Base-by-base conservation (phyloP, 2,888 invertebrate species). In the Drosophila hamatofila region DNA sequence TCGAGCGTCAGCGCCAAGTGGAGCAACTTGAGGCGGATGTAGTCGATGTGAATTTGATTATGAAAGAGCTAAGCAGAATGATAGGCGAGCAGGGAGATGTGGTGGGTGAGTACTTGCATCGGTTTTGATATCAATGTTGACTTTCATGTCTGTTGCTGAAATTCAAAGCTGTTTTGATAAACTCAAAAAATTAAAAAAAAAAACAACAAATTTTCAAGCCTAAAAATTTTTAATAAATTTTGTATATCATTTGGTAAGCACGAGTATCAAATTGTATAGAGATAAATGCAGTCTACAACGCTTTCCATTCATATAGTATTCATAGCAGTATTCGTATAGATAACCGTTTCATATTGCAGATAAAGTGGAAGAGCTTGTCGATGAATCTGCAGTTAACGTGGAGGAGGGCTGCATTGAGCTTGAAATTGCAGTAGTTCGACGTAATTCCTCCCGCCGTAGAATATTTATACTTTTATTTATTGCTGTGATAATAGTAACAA, bases 21-120 rank as follows among this genome's bases (percentile, higher is more conserved):
- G 94, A 94, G 83, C 95, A 96, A 91, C 96, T 98, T 54, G 98
- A 98, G 92, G 95, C 95, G 0, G 96, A 97, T 91, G 95, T 97
- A 58, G 92, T 97, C 68, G 97, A 97, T 92, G 96, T 97, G 8
- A 96, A 96, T 92, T 95, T 96, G 92, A 96, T 97, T 72, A 97
- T 97, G 96, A 94, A 95, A 61, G 95, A 96, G 51, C 93, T 97
- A 39, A 95, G 95, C 2, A 94, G 94, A 12, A 93, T 97, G 91
- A 95, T 97, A 16, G 93, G 95, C 80, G 94, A 95, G 75, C 97
- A 97, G 92, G 95, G 94, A n/a, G 95, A 95, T 85, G 92, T 94
- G 58, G 94, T 97, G 75, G 96, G 97, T 97, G 92, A 94, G 95
- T 39, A n/a, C n/a, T n/a, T n/a, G n/a, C n/a, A n/a, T n/a, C n/a